Base-by-base conservation (phyloP, 1,140 invertebrate genomes). In the Copidosoma floridanum region DNA sequence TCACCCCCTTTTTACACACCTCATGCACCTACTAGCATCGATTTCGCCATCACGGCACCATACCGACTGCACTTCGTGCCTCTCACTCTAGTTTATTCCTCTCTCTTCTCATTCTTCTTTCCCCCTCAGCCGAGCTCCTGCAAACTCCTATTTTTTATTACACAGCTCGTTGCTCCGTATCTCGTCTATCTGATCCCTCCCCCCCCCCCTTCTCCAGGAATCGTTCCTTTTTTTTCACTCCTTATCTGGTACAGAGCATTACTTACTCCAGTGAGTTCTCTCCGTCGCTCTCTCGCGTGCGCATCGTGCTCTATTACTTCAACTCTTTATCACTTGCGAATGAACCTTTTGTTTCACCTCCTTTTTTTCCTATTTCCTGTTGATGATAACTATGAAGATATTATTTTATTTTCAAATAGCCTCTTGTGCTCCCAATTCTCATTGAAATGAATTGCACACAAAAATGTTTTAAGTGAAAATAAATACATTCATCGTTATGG, bases 151-250 rank as follows among this genome's bases (percentile, higher is more conserved):
- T 44, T 47, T 58, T 58, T 43, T 58, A 51, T 50, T 51, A 51
- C 56, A 58, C 38, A 51, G 56, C 47, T 58, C 56, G 56, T 51
- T 58, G 50, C 56, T 47, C 26, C 56, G 12, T 35, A 14, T 48
- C 44, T 23, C 54, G 20, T 57, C 44, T 40, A 24, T 56, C 54
- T 56, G 24, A n/a, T 47, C 54, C 38, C 43, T n/a, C 11, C 21
- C 26, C 26, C 14, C 27, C 23, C 27, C 20, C 21, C 37, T 26
- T 24, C 23, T 48, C 29, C 29, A 32, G 6, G 6, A 32, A 8
- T 16, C 24, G 10, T 7, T 10, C 20, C 38, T 43, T 38, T 37
- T 41, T 50, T 50, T 48, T 57, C 55, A 48, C 35, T 57, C 41
- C 55, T 37, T 50, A n/a, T n/a, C n/a, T n/a, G n/a, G n/a, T n/a